Base-by-base conservation (phyloP, 1,140 invertebrate species). In the Drosophila nebulosa region DNA sequence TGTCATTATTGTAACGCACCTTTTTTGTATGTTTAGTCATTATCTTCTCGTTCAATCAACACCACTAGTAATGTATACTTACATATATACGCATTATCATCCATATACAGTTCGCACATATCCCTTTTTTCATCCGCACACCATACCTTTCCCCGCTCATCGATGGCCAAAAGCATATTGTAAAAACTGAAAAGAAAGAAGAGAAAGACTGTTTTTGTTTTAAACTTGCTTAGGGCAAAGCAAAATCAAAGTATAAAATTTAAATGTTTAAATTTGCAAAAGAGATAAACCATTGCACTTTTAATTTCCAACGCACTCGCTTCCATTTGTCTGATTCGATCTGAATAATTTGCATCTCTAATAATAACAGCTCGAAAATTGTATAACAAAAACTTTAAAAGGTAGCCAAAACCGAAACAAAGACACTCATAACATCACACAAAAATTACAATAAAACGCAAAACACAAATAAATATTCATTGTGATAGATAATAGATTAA, bases 191-290 rank as follows among this genome's bases (percentile, higher is more conserved):
- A 24, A 76, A 16, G 39, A 46, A 76, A 16, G 39, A 21, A 46
- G 16, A 46, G 16, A 78, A 89, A 89, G 86, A 89, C 86, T 89
- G 86, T 85, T 80, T 81, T 89, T 89, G 85, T 84, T 89, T 64
- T 64, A 73, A 74, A 77, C 39, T 18, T 68, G 69, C 62, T 60
- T 61, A 75, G 67, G 63, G 36, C 58, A 56, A 35, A 57, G 32
- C 58, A 79, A 69, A 22, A 65, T 60, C 14, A 53, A 62, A n/a
- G 24, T 46, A 46, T 21, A 16, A 60, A 50, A 69, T 69, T 39
- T 55, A 42, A 74, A 60, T 78, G 36, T 73, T 69, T 24, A 65
- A 42, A 61, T 56, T 50, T 55, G 53, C 63, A 66, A 46, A 21
- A 46, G 39, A 21, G 39, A 46, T 46, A 46, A 7, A 21, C 1